Base-by-base conservation (phyloP, 1,140 invertebrate species). In the Cyrtorhinus lividipennis region DNA sequence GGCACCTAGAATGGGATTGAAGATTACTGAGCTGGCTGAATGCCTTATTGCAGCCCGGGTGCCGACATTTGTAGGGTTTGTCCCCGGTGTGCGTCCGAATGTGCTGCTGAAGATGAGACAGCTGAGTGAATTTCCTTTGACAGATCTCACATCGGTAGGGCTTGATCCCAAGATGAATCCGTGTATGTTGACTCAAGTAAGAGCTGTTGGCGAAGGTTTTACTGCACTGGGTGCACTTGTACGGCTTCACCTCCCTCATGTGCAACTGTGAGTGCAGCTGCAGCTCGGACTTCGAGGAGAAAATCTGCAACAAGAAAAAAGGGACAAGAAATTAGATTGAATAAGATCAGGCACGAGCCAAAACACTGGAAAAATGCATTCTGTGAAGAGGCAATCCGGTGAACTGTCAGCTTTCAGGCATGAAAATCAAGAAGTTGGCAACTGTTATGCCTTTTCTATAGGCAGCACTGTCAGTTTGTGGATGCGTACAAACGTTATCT, bases 151-250 rank as follows among this genome's bases (percentile, higher is more conserved):
- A 98, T 66, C 89, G 83, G 79, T 92, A 92, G 45, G 95, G 94
- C 76, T 97, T 96, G 77, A 97, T 95, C 70, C 95, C 95, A 68
- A 97, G 81, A 78, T 99, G 96, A 73, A 99, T 99, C 69, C 96
- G 83, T 66, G 92, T 95, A 77, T 99, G 96, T 77, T 99, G 96
- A 24, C 93, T 95, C 71, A 99, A 82, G 81, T 99, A 99, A 69
- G 93, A 97, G 69, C 92, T 95, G 80, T 99, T 99, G 70, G 95
- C 95, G 77, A 99, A 99, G 63, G 94, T 90, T 79, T 98, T 98
- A 67, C 88, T 88, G 80, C 96, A 99, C 73, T 97, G 92, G 25
- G 88, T 89, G 79, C 96, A 99, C 77, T 97, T 96, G 84, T 99
- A 99, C 23, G 95, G 96, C 78, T 99, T 99, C 24, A 94, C 90